These are phyloP conservation scores for Rhincodon typus DNA, from an alignment of 2,797 vertebrate genomes.

Conservation along the genomic window DNA sequence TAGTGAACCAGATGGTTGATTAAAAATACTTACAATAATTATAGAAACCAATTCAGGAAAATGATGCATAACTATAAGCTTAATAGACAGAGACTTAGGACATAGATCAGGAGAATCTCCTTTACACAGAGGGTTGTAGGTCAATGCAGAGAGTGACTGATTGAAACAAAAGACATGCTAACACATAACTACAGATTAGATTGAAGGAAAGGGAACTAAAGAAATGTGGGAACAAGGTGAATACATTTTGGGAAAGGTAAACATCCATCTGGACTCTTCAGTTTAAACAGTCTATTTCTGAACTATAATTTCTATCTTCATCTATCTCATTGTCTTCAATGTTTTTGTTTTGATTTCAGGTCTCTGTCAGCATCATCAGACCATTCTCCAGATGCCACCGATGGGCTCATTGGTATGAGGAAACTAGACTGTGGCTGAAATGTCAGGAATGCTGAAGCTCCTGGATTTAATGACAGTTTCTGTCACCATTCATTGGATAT, in stretches of 20 bases:
- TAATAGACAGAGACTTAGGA: background rate
- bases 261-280: background rate
- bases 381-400: background rate
- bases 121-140: background rate
- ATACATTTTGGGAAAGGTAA: background rate
- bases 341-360: background rate
- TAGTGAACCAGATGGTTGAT: too few species aligned
- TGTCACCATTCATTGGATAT: background rate
- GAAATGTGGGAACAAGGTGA: background rate
- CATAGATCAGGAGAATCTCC: background rate
- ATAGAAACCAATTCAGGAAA: too few species aligned
- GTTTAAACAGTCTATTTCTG: background rate
- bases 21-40: too few species aligned
- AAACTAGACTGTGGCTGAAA: background rate
- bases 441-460: slow-evolving; percentile 1
- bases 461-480: background rate
- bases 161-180: background rate
- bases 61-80: background rate
- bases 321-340: background rate
- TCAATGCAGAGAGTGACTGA: background rate
- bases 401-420: background rate
- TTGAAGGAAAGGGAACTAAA: background rate
- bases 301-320: background rate
- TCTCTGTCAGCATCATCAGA: background rate
- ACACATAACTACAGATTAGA: background rate